Base-by-base conservation (phyloP, 2,888 invertebrate species). In the Apamea epomidion region DNA sequence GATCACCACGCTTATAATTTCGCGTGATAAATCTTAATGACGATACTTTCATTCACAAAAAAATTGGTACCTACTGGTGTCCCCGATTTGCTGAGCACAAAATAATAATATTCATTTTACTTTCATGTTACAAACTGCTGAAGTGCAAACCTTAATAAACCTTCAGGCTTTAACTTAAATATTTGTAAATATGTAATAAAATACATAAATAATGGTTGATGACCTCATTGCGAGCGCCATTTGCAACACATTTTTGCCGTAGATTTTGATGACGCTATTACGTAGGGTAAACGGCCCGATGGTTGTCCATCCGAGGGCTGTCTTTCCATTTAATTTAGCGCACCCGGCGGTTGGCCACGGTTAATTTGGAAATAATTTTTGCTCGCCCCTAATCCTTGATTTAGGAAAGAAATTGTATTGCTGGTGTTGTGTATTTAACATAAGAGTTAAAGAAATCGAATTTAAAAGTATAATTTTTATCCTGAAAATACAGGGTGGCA, bases 341-440 rank as follows among this genome's bases (percentile, higher is more conserved):
- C 96, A 95, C 92, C 95, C 94, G 94, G 94, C 91, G 93, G 94
- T 91, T 92, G 88, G 89, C 92, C 86, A 85, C 92, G 94, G 94
- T 95, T 96, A 96, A 97, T 96, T 96, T 94, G 92, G 94, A 95
- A 95, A 96, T 96, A 96, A 96, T 97, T 96, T 96, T 94, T 94
- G 92, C 93, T 90, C 93, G 91, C 93, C 95, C 94, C 92, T 91
- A 84, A 78, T 65, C 69, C 89, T 87, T 89, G 90, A 88, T 83
- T 85, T 88, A 76, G 71, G 79, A 70, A 88, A 87, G 86, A 90
- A 90, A 88, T 87, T 74, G 70, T 81, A 74, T 75, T 64, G 18
- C 37, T 37, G 5, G 21, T 67, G 42, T 42, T 65, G 25, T 45
- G 37, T 75, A 74, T 73, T 48, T 54, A 68, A 75, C 74, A 70